Evolutionary conservation across 1,140 invertebrate genomes (phyloP).

Genomic region (Drosophila guanche): DNA sequence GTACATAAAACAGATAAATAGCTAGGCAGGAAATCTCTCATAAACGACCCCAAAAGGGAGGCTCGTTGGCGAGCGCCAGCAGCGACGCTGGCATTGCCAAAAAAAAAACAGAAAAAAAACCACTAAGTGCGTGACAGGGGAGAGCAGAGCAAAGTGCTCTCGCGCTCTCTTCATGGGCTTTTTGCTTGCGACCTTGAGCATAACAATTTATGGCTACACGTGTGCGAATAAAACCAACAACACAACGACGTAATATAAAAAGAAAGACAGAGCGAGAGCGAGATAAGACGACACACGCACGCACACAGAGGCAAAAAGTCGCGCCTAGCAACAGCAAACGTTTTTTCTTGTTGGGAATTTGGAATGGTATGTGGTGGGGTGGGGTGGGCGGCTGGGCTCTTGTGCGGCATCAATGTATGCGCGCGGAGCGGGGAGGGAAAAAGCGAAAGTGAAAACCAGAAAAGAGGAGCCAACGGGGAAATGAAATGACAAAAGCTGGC

Average conservation of each 20-base stretch:
- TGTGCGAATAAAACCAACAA: slow-evolving; percentile 69
- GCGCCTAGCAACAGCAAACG: slow-evolving; percentile 60
- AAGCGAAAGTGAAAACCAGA: slow-evolving; percentile 18
- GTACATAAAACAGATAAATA: neutral
- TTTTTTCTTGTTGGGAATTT: neutral
- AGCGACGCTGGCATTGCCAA: slow-evolving; percentile 16
- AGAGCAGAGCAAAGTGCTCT: slow-evolving; percentile 20
- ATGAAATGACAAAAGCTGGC: slow-evolving; percentile 7
- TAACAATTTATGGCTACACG: slow-evolving; percentile 79
- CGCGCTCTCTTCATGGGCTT: slow-evolving; percentile 23
- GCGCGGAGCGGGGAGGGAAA: slow-evolving; percentile 1
- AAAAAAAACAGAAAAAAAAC: slow-evolving; percentile 28
- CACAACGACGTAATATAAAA: slow-evolving; percentile 40
- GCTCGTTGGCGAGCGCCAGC: slow-evolving; percentile 42
- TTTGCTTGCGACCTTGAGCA: slow-evolving; percentile 71
- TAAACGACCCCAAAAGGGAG: slow-evolving; percentile 59
- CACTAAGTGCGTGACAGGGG: slow-evolving; percentile 35
- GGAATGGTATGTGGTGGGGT: no score
- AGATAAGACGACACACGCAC: slow-evolving; percentile 16
- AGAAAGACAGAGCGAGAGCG: slow-evolving; percentile 7
- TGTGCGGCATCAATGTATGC: slow-evolving; percentile 12
- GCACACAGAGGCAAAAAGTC: slow-evolving; percentile 30
- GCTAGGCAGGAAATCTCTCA: slow-evolving; percentile 46
- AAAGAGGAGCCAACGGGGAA: neutral
- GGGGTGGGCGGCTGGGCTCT: no score